Evolutionary conservation across 2,888 invertebrate species (phyloP).

Genomic region (Callyntrura sp.): DNA sequence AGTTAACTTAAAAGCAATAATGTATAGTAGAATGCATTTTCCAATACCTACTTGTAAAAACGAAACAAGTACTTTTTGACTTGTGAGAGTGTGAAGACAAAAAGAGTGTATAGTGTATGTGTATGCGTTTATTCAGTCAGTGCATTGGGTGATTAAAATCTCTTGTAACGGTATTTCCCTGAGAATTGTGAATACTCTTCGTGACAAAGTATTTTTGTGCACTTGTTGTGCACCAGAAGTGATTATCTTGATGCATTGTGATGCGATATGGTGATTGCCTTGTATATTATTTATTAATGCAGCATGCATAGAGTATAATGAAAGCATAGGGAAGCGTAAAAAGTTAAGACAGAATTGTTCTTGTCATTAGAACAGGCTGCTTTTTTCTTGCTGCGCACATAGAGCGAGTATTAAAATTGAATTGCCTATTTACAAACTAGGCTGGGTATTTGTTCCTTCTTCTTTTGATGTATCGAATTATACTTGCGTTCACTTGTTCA

Average conservation of each 20-base stretch:
- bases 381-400: too few species aligned
- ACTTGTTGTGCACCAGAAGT: conserved; percentile 26
- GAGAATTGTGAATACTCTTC: conserved; percentile 57
- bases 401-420: too few species aligned
- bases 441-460: too few species aligned
- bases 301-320: neutral
- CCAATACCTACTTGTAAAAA: neutral
- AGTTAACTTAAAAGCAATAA: neutral
- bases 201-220: conserved; percentile 61
- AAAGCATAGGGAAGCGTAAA: too few species aligned
- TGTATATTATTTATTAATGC: too few species aligned
- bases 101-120: neutral
- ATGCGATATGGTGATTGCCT: neutral
- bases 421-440: too few species aligned
- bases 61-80: neutral
- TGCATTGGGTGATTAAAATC: conserved; percentile 78
- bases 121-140: conserved; percentile 43
- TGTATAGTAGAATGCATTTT: too few species aligned
- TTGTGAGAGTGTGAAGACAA: neutral
- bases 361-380: too few species aligned
- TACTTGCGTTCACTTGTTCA: too few species aligned
- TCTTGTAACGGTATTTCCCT: conserved; percentile 78
- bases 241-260: neutral
- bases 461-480: too few species aligned
- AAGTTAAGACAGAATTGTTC: too few species aligned